Evolutionary conservation across 2,888 invertebrate genomes (phyloP), one percentile per base, ranked within the genome.

Genomic region (Apotomis betuletana): DNA sequence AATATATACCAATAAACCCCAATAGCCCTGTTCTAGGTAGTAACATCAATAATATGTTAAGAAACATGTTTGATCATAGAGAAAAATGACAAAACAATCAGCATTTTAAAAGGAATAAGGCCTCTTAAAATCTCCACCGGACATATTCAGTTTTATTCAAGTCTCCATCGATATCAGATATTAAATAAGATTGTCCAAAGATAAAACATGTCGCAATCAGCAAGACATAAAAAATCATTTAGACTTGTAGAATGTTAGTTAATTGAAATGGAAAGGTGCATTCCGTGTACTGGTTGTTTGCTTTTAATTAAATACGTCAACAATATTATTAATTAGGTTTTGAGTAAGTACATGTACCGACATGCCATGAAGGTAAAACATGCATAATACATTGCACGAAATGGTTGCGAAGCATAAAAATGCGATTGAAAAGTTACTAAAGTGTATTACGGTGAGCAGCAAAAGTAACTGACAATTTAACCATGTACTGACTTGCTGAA

Each of bases 161-260:
- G 55, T 10, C 13, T 36, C 36, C 15, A n/a, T 36, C 41, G 4
- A 10, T 13, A 38, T 41, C 8, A 0, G 9, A 54, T 38, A 10
- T 44, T 15, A n/a, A n/a, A 3, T 41, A 13, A 64, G 52, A 55
- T 44, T 13, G n/a, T 58, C 1, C 36, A 49, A 0, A 64, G 58
- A 49, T 27, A 36, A 38, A 44, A 3, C 27, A 51, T 3, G 13
- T 60, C 15, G 36, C 36, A 60, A 69, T 54, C 68, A 54, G 13
- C 27, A 51, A 41, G 27, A 55, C 27, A 61, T 36, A 54, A 61
- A 67, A 63, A 13, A 63, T 57, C 60, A 27, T 58, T 54, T 58
- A 44, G 8, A 63, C 63, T 55, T 46, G 52, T 57, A 58, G 49
- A 63, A 69, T 58, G 69, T 69, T 51, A 13, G 41, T 59, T 67